Evolutionary conservation across 2,797 vertebrate species (phyloP), one percentile per base, ranked within the genome.

Genomic region (Peromyscus melanophrys): DNA sequence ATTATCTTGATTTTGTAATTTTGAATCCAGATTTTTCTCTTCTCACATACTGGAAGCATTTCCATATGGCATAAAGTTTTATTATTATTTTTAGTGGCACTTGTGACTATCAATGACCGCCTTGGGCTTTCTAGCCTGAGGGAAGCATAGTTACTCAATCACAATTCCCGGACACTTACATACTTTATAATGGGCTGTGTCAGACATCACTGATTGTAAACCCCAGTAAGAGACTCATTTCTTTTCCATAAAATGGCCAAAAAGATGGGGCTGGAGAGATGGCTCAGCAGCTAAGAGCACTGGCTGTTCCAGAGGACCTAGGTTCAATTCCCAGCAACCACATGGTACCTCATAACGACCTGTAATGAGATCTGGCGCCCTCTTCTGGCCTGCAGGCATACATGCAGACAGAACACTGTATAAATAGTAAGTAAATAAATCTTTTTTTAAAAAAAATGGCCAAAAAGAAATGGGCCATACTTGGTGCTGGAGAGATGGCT

Each of bases 121-220:
- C 65, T 77, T 89, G 55, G 27, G 40, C 55, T 65, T 21, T 29
- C 71, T 46, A 21, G 82, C 78, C 87, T 94, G 43, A 86, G 25
- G 78, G 13, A 80, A 82, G 4, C 4, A 78, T 57, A 94, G 49
- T 89, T 95, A 85, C 49, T 37, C 77, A 94, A 78, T 29, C 59
- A 69, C 13, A 61, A 95, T 61, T 46, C 2, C 43, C 49, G 12
- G 71, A 23, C 34, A 84, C 90, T 75, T 94, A 52, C 11, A 17
- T 57, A 57, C 25, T 34, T 94, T 89, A 67, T 11, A 69, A 49
- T 87, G 75, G 9, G 8, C 4, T 55, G 16, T 89, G 4, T 16
- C 46, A 94, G 96, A 92, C 10, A 90, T 73, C 61, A 93, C 31
- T 84, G 23, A 81, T 21, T 69, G 52, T 52, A 92, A 96, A 71